A percentile compares a stretch with the other conserved stretches of the same genome.
phyloP scores from a whole-genome alignment of 2,888 invertebrate species.

The Eustalomyia histrio region DNA sequence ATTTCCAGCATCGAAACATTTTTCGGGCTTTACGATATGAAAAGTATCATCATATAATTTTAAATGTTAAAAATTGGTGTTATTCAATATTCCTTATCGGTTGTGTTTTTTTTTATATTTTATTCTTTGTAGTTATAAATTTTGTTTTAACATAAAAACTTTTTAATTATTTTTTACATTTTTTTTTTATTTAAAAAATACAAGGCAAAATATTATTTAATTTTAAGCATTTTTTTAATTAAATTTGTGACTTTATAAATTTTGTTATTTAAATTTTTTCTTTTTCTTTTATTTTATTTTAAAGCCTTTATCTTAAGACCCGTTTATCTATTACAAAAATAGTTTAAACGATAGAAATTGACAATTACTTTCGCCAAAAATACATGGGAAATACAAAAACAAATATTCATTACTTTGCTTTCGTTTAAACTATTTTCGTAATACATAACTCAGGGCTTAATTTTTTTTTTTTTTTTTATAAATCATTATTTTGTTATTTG shows the following conservation, averaged over 20 bases:
- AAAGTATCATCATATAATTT: slow-evolving; percentile 32
- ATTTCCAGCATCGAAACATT: not conserved
- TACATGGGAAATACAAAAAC: too few species aligned
- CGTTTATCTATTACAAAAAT: too few species aligned
- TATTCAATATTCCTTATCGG: slow-evolving; percentile 24
- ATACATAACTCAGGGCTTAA: too few species aligned
- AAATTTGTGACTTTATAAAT: slow-evolving; percentile 56
- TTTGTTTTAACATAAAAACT: slow-evolving; percentile 36
- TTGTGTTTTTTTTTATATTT: slow-evolving; percentile 24
- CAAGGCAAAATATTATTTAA: slow-evolving; percentile 61
- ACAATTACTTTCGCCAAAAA: too few species aligned
- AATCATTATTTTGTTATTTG: slow-evolving; percentile 27
- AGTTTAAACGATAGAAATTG: too few species aligned
- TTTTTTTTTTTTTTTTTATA: slow-evolving; percentile 16
- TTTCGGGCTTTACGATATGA: slow-evolving; percentile 39
- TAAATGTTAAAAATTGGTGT: slow-evolving; percentile 39
- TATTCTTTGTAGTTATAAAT: not conserved
- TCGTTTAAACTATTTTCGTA: too few species aligned
- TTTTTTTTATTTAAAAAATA: slow-evolving; percentile 58
- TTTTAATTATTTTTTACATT: slow-evolving; percentile 30
- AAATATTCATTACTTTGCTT: too few species aligned
- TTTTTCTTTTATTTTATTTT: slow-evolving; percentile 23
- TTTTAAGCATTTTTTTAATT: slow-evolving; percentile 53
- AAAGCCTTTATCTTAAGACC: slow-evolving; percentile 39
- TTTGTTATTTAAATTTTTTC: slow-evolving; percentile 36